phyloP scores from a whole-genome alignment of 1,140 invertebrate species.

The Nephotettix cincticeps region DNA sequence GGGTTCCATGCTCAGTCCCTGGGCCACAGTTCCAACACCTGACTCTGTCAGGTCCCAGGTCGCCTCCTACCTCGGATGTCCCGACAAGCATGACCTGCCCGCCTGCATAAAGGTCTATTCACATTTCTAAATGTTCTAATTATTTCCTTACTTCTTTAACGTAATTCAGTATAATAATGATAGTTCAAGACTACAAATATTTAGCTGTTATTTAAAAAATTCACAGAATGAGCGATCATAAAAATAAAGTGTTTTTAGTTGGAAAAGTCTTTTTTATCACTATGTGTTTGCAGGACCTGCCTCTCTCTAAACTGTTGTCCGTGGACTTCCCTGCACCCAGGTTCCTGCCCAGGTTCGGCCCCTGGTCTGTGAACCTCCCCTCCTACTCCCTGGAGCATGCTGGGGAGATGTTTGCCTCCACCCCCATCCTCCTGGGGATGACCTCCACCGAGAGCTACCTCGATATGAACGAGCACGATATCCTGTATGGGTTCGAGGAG shows the following conservation, averaged over 20 bases:
- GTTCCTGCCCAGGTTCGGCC: conserved; percentile 58
- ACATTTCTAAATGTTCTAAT: no score
- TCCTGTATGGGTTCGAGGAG: conserved; percentile 72
- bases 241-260: no score
- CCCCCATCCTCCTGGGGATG: conserved; percentile 66
- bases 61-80: conserved; percentile 67
- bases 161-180: no score
- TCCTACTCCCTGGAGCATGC: conserved; percentile 62
- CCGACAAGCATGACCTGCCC: conserved; percentile 5
- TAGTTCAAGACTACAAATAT: no score
- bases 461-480: conserved; percentile 72
- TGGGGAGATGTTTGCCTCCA: conserved; percentile 67
- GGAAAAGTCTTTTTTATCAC: no score
- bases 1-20: conserved; percentile 82
- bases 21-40: conserved; percentile 75
- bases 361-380: conserved; percentile 59
- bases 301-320: neutral
- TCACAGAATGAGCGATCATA: no score
- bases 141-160: no score
- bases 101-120: neutral
- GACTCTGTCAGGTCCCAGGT: conserved; percentile 67
- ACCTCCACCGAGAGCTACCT: conserved; percentile 73
- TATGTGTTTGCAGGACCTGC: neutral
- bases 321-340: conserved; percentile 34
- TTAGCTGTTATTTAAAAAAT: no score